Conservation (phyloP, 2,888 invertebrate species). For the Nephrotoma flavescens region DNA sequence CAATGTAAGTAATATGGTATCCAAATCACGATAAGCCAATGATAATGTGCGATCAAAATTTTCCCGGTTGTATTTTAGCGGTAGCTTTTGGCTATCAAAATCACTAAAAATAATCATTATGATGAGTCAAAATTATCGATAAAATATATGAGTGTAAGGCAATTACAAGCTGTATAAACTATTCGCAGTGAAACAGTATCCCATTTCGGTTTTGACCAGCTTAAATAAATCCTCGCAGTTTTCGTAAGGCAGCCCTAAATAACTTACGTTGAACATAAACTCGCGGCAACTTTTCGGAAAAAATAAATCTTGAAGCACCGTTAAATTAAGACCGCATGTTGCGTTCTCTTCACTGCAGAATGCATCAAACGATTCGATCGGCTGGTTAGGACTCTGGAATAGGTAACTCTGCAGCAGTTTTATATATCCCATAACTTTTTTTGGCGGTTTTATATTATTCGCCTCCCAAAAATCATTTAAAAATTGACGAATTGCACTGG, state of each 20-base stretch:
- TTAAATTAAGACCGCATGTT: neutral
- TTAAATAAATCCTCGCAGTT: slow-evolving; percentile 20
- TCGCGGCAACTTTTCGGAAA: slow-evolving; percentile 16
- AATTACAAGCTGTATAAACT: slow-evolving; percentile 22
- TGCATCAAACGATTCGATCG: neutral
- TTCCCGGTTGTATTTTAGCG: slow-evolving; percentile 18
- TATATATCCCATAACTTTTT: neutral
- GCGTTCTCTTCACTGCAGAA: neutral
- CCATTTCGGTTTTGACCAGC: slow-evolving; percentile 21
- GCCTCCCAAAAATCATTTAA: neutral
- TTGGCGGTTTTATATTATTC: neutral
- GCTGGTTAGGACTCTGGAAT: neutral
- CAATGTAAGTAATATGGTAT: slow-evolving; percentile 17
- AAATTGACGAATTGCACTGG: neutral
- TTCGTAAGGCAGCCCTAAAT: slow-evolving; percentile 10
- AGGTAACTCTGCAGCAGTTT: neutral
- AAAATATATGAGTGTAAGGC: neutral
- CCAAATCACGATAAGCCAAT: neutral
- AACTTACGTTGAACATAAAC: slow-evolving; percentile 16
- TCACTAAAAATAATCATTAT: slow-evolving; percentile 12
- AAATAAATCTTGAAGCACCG: slow-evolving; percentile 12
- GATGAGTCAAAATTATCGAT: neutral
- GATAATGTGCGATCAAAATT: slow-evolving; percentile 12
- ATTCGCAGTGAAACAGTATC: slow-evolving; percentile 21
- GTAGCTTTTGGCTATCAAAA: slow-evolving; percentile 14